Evolutionary conservation across 2,113 vertebrate genomes (phyloP).

Genomic region (Struthidea cinerea): DNA sequence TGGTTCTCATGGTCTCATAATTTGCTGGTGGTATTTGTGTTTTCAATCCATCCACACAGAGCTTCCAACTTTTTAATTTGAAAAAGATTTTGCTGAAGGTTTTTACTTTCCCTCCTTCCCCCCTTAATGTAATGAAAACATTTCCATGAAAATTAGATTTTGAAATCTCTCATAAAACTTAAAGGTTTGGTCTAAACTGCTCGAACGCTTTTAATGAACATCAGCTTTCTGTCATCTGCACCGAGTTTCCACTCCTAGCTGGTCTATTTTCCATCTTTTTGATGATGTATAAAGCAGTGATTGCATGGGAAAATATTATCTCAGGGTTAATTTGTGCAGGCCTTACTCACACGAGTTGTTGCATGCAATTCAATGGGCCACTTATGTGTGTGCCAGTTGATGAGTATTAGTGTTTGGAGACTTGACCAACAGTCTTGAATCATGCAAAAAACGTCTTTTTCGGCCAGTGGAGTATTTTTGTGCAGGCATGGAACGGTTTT

Average conservation of each 20-base stretch:
- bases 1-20: conserved; percentile 42
- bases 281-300: conserved; percentile 31
- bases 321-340: conserved; percentile 29
- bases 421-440: conserved; percentile 1
- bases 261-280: conserved; percentile 27
- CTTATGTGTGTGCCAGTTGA: background rate
- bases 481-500: rapidly evolving
- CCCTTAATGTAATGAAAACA: conserved; percentile 24
- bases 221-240: conserved; percentile 54
- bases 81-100: conserved; percentile 33
- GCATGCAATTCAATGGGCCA: background rate
- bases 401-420: background rate
- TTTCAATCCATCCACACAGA: conserved; percentile 1
- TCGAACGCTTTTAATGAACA: background rate
- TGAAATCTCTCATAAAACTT: conserved; percentile 52
- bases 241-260: conserved; percentile 19
- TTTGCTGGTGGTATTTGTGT: conserved; percentile 40
- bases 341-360: background rate
- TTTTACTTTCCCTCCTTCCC: background rate
- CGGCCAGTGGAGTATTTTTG: background rate
- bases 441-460: background rate
- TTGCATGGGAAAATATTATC: conserved; percentile 60
- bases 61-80: conserved; percentile 48
- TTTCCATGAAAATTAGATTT: conserved; percentile 39
- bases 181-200: conserved; percentile 33